Base-by-base conservation (phyloP, 2,888 invertebrate species). In the Koerneria pararmatus region DNA sequence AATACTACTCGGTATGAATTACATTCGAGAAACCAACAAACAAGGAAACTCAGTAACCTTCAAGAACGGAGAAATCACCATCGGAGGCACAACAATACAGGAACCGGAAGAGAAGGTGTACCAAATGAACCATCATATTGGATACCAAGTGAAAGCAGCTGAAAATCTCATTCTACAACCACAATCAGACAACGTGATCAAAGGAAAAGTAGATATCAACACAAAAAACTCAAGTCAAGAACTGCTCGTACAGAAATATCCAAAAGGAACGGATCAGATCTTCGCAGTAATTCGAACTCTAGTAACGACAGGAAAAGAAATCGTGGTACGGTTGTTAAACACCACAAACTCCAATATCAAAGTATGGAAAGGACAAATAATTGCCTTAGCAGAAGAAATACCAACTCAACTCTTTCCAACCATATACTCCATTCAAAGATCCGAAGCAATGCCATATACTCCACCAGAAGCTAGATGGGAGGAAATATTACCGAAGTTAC, bases 381-480 rank as follows among this genome's bases (percentile, higher is more conserved):
- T 59, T 2, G 41, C 59, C 8, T 4, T 8, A 1, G 59, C 59
- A 3, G 59, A 59, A 41, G 46, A 46, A 1, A 1, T 59, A 27
- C 59, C 59, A 1, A 6, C 31, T 8, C 59, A 41, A 22, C 5
- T 29, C 1, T 3, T 46, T 24, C 15, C 6, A 1, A 24, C 27
- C 1, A 19, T 46, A 5, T 41, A 41, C 34, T 4, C 19, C n/a
- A 22, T 41, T 5, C 19, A n/a, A 27, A 6, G 29, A 22, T 22
- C 19, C 3, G 2, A 34, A 2, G n/a, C 8, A 31, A 56, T 31
- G 3, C 57, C 57, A 31, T 57, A 57, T 27, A 11, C 6, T 4
- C 57, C 57, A n/a, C 57, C 57, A 32, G 57, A 57, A 57, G 57
- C 57, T 31, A 31, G 57, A 31, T 57, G 57, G 57, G 57, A 57